Evolutionary conservation across 2,888 invertebrate species (phyloP).

Genomic region (Ochropacha duplaris): DNA sequence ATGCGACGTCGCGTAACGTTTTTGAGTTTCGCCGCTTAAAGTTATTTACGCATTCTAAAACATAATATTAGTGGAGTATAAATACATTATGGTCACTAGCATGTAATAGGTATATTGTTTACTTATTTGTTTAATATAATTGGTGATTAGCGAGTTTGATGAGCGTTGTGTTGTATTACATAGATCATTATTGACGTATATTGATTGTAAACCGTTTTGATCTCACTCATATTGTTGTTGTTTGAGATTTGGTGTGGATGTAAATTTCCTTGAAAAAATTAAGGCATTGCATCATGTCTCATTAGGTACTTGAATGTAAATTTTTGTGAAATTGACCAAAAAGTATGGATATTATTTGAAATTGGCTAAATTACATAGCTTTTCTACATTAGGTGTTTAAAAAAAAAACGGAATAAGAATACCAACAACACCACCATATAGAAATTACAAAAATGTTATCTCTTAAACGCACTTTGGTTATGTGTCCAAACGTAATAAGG

Average conservation of each 20-base stretch:
- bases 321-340: slow-evolving; percentile 67
- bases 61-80: not conserved
- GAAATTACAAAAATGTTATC: slow-evolving; percentile 36
- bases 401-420: slow-evolving; percentile 45
- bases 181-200: slow-evolving; percentile 42
- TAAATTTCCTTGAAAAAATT: slow-evolving; percentile 46
- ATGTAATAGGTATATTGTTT: not conserved
- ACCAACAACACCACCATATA: slow-evolving; percentile 43
- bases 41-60: not conserved
- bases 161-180: slow-evolving; percentile 25
- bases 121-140: not conserved
- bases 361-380: slow-evolving; percentile 60
- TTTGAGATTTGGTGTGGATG: slow-evolving; percentile 46
- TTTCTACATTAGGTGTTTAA: slow-evolving; percentile 63
- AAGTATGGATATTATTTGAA: slow-evolving; percentile 54
- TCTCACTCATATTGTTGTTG: slow-evolving; percentile 69
- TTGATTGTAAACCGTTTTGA: slow-evolving; percentile 61
- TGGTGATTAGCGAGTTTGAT: slow-evolving; percentile 18
- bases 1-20: no score
- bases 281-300: slow-evolving; percentile 67
- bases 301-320: slow-evolving; percentile 51
- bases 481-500: slow-evolving; percentile 63
- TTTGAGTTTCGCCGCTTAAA: not conserved
- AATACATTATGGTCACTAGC: not conserved
- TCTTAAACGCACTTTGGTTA: slow-evolving; percentile 51